phyloP scores from a whole-genome alignment of 2,888 invertebrate species.

The Belgica antarctica region DNA sequence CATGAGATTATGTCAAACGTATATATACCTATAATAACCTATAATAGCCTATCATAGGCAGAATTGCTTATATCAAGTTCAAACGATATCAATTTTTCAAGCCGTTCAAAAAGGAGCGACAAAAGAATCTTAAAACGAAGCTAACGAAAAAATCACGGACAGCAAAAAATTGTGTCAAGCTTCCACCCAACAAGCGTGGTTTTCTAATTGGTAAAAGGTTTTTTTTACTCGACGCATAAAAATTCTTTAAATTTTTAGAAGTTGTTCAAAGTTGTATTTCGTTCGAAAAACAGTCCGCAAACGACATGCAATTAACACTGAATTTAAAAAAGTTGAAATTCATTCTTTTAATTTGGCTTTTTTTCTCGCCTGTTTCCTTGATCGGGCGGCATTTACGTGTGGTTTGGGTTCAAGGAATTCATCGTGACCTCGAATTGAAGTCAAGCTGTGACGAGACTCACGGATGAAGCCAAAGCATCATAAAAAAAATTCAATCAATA shows the following conservation, averaged over 20 bases:
- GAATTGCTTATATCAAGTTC: no score
- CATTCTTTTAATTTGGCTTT: constrained; percentile 32
- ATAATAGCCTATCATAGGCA: no score
- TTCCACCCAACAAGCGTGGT: constrained; percentile 42
- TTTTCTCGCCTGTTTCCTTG: not conserved
- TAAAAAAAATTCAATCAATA: constrained; percentile 27
- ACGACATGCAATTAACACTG: constrained; percentile 42
- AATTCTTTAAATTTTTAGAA: constrained; percentile 43
- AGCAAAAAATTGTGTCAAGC: constrained; percentile 39
- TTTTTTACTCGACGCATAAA: constrained; percentile 40
- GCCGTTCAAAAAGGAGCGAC: constrained; percentile 25
- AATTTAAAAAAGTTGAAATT: constrained; percentile 34
- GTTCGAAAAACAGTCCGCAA: constrained; percentile 33
- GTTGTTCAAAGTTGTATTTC: constrained; percentile 41
- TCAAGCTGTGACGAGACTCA: not conserved
- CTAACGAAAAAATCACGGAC: not conserved
- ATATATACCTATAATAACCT: no score
- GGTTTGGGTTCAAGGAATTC: no score
- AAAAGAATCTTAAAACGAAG: not conserved
- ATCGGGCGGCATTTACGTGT: not conserved
- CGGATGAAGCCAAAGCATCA: not conserved
- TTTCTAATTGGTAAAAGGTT: constrained; percentile 39
- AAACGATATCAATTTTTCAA: not conserved
- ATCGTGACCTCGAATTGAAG: no score
- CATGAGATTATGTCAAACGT: no score